These are phyloP conservation scores for Manduca sexta DNA, from an alignment of 1,140 invertebrate genomes.

Conservation along the genomic window DNA sequence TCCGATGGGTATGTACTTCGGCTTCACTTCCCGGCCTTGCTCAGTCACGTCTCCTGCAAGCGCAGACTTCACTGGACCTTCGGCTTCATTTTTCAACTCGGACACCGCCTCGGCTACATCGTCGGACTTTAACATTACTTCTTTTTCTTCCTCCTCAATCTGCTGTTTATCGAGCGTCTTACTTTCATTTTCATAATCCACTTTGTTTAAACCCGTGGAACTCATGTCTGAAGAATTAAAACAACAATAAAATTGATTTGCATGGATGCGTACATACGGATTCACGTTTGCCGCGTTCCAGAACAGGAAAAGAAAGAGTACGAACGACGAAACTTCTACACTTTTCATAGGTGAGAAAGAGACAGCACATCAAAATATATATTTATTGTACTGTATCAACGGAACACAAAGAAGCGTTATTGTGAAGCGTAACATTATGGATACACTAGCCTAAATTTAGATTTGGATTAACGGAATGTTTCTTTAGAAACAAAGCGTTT, in stretches of 20 bases:
- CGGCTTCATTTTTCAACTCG: conserved; percentile 67
- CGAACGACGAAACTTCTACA: no score
- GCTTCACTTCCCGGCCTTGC: conserved; percentile 81
- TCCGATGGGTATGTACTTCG: conserved; percentile 86
- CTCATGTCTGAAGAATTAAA: conserved; percentile 35
- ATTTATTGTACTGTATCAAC: no score
- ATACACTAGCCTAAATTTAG: no score
- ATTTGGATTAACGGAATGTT: no score
- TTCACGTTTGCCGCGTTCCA: neutral
- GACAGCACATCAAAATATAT: neutral
- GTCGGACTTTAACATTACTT: conserved; percentile 80
- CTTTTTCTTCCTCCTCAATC: conserved; percentile 81
- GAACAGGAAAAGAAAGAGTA: neutral
- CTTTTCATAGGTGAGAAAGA: neutral
- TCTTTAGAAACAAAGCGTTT: no score
- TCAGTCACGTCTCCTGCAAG: conserved; percentile 75
- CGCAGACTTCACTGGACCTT: conserved; percentile 71
- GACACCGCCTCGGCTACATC: conserved; percentile 55
- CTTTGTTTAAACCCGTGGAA: conserved; percentile 52
- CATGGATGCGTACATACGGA: conserved; percentile 2
- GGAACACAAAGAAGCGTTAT: no score
- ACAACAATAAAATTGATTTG: neutral
- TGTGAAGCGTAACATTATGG: no score
- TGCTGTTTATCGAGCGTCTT: conserved; percentile 81
- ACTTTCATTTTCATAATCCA: conserved; percentile 56